Evolutionary conservation across 2,113 vertebrate genomes (phyloP).

Genomic region (Coptodon rendalli): DNA sequence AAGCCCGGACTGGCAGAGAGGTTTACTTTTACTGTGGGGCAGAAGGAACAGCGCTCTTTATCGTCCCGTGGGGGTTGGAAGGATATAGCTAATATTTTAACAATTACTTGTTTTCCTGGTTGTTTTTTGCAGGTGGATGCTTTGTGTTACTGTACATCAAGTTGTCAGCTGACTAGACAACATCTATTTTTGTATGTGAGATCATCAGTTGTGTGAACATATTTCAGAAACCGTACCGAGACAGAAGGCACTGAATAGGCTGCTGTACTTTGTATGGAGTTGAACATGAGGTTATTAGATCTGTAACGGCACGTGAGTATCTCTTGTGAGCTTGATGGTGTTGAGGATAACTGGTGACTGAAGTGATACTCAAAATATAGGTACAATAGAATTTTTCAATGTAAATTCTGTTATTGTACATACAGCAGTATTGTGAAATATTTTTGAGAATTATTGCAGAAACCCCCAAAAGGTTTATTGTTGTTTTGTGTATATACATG

Average conservation of each 20-base stretch:
- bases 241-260: slow-evolving; percentile 34
- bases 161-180: slow-evolving; percentile 70
- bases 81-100: slow-evolving; percentile 65
- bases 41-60: slow-evolving; percentile 22
- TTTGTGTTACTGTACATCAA: slow-evolving; percentile 69
- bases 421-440: slow-evolving; percentile 75
- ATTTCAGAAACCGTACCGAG: slow-evolving; percentile 44
- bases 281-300: slow-evolving; percentile 11
- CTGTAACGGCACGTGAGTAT: slow-evolving; percentile 40
- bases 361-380: slow-evolving; percentile 68
- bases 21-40: slow-evolving; percentile 14
- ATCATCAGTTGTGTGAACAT: slow-evolving; percentile 66
- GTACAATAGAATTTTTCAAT: slow-evolving; percentile 71
- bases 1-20: slow-evolving; percentile 1
- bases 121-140: slow-evolving; percentile 62
- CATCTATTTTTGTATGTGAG: slow-evolving; percentile 76
- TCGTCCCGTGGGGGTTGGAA: slow-evolving; percentile 16
- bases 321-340: slow-evolving; percentile 3
- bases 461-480: slow-evolving; percentile 72
- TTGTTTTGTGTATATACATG: slow-evolving; percentile 91
- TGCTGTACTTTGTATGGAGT: slow-evolving; percentile 53
- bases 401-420: slow-evolving; percentile 81
- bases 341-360: slow-evolving; percentile 27
- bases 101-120: slow-evolving; percentile 47
- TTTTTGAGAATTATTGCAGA: slow-evolving; percentile 74